A percentile compares a stretch with the other conserved stretches of the same genome.
These are phyloP conservation scores for Pagetopsis macropterus DNA, from an alignment of 2,797 vertebrate genomes.

Conservation along the genomic window DNA sequence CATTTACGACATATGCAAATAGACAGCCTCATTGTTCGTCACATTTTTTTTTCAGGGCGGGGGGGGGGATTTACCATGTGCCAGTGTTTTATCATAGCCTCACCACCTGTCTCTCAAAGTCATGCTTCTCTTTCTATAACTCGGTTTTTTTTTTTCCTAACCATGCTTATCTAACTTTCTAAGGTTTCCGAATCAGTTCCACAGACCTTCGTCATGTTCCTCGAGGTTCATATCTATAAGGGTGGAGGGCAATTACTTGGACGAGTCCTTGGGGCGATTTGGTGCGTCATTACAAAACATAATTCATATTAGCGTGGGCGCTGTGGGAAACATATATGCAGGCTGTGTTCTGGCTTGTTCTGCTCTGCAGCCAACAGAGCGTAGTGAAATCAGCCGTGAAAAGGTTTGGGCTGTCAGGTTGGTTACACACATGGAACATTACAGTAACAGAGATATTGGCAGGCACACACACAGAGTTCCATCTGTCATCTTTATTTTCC, in stretches of 20 bases:
- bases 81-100: constrained; percentile 6
- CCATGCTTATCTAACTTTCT: background rate
- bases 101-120: background rate
- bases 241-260: constrained; percentile 29
- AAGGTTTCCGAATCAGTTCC: constrained; percentile 5
- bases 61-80: constrained; percentile 1
- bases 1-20: constrained; percentile 35
- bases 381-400: constrained; percentile 27
- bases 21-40: constrained; percentile 39
- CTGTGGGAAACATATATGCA: constrained; percentile 64
- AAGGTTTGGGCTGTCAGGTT: constrained; percentile 30
- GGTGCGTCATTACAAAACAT: constrained; percentile 39
- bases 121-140: constrained; percentile 7
- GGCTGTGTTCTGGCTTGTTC: constrained; percentile 70
- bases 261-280: constrained; percentile 32
- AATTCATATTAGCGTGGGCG: constrained; percentile 38
- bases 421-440: constrained; percentile 50
- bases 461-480: background rate
- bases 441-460: constrained; percentile 24
- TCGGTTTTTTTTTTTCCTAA: background rate
- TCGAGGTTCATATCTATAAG: constrained; percentile 27
- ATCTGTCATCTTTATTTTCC: constrained; percentile 15
- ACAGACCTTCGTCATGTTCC: constrained; percentile 22
- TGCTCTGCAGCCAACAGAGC: constrained; percentile 17
- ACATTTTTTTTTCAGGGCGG: background rate